A percentile compares a stretch with the other conserved stretches of the same genome.
These are phyloP conservation scores for Philypnodon macrostomus DNA, from an alignment of 2,797 vertebrate genomes.

Conservation along the genomic window DNA sequence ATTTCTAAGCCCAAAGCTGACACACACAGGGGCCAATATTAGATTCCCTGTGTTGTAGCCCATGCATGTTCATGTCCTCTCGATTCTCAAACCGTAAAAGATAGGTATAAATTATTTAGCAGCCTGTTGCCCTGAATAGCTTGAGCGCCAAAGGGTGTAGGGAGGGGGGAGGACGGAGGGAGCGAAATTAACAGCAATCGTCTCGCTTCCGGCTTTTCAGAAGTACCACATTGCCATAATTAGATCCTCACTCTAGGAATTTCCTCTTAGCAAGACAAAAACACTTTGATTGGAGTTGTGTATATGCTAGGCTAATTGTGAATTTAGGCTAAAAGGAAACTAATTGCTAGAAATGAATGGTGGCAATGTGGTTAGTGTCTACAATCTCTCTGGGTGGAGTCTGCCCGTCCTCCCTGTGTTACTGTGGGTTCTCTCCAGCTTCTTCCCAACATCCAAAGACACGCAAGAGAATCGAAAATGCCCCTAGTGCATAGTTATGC, in stretches of 20 bases:
- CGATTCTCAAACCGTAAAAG: constrained; percentile 61
- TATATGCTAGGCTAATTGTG: too few species aligned
- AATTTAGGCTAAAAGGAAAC: too few species aligned
- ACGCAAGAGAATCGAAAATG: too few species aligned
- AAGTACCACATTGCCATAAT: constrained; percentile 56
- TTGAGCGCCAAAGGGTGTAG: constrained; percentile 33
- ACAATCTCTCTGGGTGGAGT: too few species aligned
- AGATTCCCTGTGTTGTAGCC: constrained; percentile 53
- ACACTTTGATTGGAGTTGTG: too few species aligned
- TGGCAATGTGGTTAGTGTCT: too few species aligned
- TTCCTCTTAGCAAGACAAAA: constrained; percentile 41
- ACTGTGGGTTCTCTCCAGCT: too few species aligned
- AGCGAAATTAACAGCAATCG: constrained; percentile 44
- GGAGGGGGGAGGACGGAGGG: constrained; percentile 27
- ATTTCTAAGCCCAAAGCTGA: constrained; percentile 46
- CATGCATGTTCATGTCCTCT: constrained; percentile 56
- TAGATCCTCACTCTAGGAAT: constrained; percentile 59
- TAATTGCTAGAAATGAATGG: too few species aligned
- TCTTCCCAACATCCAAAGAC: too few species aligned
- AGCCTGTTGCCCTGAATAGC: constrained; percentile 60
- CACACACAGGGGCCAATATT: constrained; percentile 45
- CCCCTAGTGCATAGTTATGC: too few species aligned
- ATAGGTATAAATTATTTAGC: constrained; percentile 74
- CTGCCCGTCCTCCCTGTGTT: too few species aligned
- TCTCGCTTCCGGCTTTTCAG: constrained; percentile 41